Conservation (phyloP, 2,797 vertebrate species). For the Eidolon dupreanum region DNA sequence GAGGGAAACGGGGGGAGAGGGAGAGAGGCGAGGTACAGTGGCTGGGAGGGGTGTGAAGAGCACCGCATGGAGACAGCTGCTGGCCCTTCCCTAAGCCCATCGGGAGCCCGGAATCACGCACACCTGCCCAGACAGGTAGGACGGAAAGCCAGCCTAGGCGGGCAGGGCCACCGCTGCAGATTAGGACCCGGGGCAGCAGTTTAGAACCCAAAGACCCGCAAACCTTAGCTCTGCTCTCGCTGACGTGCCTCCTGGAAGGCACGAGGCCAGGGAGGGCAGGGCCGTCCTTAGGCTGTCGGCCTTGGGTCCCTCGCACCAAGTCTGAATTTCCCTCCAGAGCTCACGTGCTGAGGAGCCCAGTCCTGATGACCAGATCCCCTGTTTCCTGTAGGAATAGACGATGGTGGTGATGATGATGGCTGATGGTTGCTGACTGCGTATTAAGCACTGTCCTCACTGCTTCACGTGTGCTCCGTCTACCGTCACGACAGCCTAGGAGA, state of each 20-base stretch:
- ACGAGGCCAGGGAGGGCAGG: not conserved
- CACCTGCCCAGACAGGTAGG: not conserved
- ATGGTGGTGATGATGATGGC: accelerated
- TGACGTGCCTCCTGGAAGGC: not conserved
- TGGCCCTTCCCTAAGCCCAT: not conserved
- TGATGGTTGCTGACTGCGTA: accelerated
- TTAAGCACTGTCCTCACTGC: accelerated
- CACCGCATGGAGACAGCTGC: not conserved
- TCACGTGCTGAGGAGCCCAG: not conserved
- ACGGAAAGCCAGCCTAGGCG: not conserved
- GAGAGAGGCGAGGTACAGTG: accelerated
- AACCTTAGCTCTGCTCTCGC: not conserved
- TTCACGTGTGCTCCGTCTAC: accelerated
- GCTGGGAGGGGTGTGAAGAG: not conserved
- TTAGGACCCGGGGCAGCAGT: not conserved
- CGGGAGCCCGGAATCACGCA: not conserved
- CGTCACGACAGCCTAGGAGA: not conserved
- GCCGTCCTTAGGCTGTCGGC: accelerated
- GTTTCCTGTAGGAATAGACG: accelerated
- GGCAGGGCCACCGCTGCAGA: not conserved
- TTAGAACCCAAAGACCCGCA: not conserved
- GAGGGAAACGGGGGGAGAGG: not conserved
- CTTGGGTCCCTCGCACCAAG: not conserved
- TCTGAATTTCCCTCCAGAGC: not conserved
- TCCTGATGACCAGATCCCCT: not conserved